Conservation (phyloP, 1,140 invertebrate species). For the Odontomachus brunneus region DNA sequence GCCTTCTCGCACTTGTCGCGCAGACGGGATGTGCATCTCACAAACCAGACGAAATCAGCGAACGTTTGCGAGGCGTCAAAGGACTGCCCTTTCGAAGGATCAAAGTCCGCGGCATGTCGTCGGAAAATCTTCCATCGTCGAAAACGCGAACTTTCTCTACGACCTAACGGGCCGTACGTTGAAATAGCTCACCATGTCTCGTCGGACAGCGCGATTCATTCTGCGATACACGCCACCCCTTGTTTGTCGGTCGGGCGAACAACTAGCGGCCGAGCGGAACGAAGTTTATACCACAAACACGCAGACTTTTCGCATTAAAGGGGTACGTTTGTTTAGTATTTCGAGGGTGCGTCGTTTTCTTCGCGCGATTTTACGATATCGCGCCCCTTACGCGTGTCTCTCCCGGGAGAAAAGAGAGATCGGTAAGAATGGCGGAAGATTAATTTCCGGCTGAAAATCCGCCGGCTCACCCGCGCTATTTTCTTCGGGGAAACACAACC, state of each 20-base stretch:
- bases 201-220: conserved; percentile 23
- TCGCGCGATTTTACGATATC: background rate
- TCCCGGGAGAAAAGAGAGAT: background rate
- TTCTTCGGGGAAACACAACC: background rate
- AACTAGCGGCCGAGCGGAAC: background rate
- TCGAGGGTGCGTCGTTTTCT: background rate
- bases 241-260: conserved; percentile 36
- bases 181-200: conserved; percentile 33
- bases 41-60: background rate
- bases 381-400: background rate
- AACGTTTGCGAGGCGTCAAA: background rate
- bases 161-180: conserved; percentile 2
- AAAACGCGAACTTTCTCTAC: background rate
- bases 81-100: background rate
- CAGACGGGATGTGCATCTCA: background rate
- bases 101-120: background rate
- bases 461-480: background rate
- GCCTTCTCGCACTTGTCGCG: background rate
- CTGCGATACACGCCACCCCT: conserved; percentile 14
- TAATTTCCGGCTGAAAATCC: background rate
- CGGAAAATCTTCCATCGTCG: background rate
- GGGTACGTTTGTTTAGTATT: conserved; percentile 5
- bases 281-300: conserved; percentile 30
- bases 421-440: background rate
- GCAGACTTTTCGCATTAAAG: conserved; percentile 27